A percentile compares a stretch with the other conserved stretches of the same genome.
phyloP scores from a whole-genome alignment of 92 coral and sea anemone species.

The Zoanthus solanderi region DNA sequence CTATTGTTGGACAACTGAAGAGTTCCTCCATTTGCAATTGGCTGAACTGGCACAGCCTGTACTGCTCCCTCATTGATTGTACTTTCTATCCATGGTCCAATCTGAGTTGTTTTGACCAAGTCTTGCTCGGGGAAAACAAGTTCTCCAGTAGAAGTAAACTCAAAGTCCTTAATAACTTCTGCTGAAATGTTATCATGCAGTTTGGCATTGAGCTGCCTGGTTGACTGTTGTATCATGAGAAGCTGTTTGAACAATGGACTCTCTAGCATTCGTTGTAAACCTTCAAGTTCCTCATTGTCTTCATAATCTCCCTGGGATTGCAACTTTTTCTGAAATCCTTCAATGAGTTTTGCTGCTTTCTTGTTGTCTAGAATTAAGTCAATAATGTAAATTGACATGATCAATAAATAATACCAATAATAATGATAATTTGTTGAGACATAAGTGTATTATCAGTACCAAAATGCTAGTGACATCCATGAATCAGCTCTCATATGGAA shows the following conservation, averaged over 20 bases:
- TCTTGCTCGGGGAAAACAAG: conserved; percentile 79
- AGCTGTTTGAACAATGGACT: conserved; percentile 94
- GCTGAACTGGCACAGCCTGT: not conserved
- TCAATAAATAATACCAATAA: not conserved
- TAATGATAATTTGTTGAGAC: not conserved
- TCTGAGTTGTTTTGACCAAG: conserved; percentile 21
- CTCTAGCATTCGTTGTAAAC: conserved; percentile 85
- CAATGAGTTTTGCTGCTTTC: conserved; percentile 86
- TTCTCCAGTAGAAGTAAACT: conserved; percentile 91
- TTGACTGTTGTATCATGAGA: conserved; percentile 88
- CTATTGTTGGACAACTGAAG: conserved; percentile 14
- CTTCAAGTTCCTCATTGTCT: conserved; percentile 84
- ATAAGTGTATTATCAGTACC: too few species aligned
- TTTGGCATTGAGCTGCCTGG: conserved; percentile 80
- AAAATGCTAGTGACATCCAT: too few species aligned
- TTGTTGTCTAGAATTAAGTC: conserved; percentile 70
- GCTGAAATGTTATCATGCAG: conserved; percentile 60
- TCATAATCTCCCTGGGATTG: conserved; percentile 81
- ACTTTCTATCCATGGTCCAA: conserved; percentile 59
- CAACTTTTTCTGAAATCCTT: conserved; percentile 85
- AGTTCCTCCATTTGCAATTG: conserved; percentile 26
- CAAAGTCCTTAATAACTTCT: conserved; percentile 83
- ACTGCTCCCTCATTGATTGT: conserved; percentile 54
- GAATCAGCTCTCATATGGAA: too few species aligned
- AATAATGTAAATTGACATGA: not conserved